A percentile compares a stretch with the other conserved stretches of the same genome.
Conservation (phyloP, 2,113 vertebrate species). For the Brienomyrus longianalis region DNA sequence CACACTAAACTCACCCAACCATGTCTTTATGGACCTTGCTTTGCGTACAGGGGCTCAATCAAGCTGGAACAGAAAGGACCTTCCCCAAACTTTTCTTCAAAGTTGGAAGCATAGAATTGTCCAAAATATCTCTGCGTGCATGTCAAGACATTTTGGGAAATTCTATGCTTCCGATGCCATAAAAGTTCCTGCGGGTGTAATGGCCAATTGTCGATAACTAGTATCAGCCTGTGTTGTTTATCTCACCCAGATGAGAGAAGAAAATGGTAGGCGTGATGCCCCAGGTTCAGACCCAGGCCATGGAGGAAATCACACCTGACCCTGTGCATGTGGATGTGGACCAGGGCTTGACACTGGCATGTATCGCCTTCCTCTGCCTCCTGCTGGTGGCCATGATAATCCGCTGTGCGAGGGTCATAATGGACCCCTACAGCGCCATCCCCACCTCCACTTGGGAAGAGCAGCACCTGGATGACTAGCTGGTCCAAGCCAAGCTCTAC, state of each 20-base stretch:
- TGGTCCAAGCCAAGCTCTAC: background rate
- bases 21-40: too few species aligned
- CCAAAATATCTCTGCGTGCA: background rate
- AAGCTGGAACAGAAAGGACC: too few species aligned
- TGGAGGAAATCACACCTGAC: slow-evolving; percentile 80
- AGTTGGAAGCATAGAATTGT: too few species aligned
- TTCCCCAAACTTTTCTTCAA: too few species aligned
- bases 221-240: background rate
- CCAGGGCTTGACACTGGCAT: slow-evolving; percentile 83
- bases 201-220: background rate
- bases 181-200: background rate
- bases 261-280: slow-evolving; percentile 60
- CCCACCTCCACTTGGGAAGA: slow-evolving; percentile 86
- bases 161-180: background rate
- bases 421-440: slow-evolving; percentile 94
- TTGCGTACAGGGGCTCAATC: too few species aligned
- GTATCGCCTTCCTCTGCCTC: slow-evolving; percentile 84
- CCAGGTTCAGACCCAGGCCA: slow-evolving; percentile 51
- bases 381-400: slow-evolving; percentile 91
- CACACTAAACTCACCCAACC: too few species aligned
- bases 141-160: too few species aligned
- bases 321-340: slow-evolving; percentile 81
- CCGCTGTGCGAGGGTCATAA: slow-evolving; percentile 90
- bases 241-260: slow-evolving; percentile 50
- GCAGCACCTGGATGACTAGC: slow-evolving; percentile 83